These are phyloP conservation scores for Aurelia sp. DNA, from an alignment of 30 jellyfish, hydroid and myxozoan species.

Conservation along the genomic window DNA sequence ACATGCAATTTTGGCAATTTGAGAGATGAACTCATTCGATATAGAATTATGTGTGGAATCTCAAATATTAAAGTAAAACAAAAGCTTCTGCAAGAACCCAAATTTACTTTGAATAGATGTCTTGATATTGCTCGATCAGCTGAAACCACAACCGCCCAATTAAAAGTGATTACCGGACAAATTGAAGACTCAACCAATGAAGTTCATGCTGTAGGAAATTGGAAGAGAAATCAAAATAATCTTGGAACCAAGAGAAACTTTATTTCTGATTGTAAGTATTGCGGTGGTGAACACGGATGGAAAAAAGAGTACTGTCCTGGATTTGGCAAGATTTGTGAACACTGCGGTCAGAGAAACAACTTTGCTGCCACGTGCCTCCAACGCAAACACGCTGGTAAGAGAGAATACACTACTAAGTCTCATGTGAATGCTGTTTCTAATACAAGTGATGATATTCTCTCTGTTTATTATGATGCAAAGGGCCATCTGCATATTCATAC, in stretches of 20 bases:
- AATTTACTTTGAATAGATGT: no score
- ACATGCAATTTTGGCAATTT: not conserved
- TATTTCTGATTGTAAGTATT: conserved; percentile 1
- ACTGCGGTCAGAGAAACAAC: no score
- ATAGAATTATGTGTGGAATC: no score
- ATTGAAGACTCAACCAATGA: not conserved
- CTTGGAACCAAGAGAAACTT: conserved; percentile 3
- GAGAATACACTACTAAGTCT: no score
- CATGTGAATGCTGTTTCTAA: no score
- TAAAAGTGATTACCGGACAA: not conserved
- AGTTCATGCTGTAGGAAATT: not conserved
- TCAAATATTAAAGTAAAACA: no score
- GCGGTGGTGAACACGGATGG: conserved; percentile 16
- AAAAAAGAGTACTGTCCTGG: not conserved
- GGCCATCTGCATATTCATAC: not conserved
- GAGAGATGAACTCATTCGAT: no score
- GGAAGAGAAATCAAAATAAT: conserved; percentile 5
- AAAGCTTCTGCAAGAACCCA: no score
- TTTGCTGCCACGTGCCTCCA: no score
- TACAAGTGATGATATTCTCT: no score
- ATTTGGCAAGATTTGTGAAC: no score
- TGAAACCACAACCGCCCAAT: not conserved
- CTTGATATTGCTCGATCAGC: not conserved
- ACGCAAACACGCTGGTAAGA: no score
- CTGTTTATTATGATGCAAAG: not conserved